These are phyloP conservation scores for Theristicus caerulescens DNA, from an alignment of 2,113 vertebrate genomes.

Conservation along the genomic window DNA sequence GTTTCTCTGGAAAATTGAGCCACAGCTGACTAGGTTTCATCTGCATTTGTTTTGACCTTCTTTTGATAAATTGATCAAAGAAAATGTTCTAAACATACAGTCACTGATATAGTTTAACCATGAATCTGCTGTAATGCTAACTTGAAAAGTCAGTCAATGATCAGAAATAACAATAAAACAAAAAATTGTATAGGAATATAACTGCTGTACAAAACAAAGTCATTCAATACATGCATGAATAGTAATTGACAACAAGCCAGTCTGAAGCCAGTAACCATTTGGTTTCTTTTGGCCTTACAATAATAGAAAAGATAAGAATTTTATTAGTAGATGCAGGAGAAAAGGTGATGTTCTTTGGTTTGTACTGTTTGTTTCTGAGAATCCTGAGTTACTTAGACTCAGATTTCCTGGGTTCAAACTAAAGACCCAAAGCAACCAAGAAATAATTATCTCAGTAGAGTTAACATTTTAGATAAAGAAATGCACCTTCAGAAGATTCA, in stretches of 20 bases:
- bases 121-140: background rate
- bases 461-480: background rate
- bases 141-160: background rate
- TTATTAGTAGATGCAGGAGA: background rate
- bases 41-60: background rate
- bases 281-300: background rate
- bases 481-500: background rate
- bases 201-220: background rate
- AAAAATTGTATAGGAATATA: background rate
- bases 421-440: background rate
- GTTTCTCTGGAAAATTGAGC: background rate
- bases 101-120: background rate
- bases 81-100: background rate
- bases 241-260: background rate
- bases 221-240: background rate
- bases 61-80: background rate
- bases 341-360: background rate
- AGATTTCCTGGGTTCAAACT: background rate
- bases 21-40: background rate
- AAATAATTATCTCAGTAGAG: background rate
- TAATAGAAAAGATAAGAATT: background rate
- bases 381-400: background rate
- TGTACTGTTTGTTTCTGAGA: background rate
- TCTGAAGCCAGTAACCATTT: background rate
- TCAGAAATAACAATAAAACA: background rate